These are phyloP conservation scores for Sweltsa coloradensis DNA, from an alignment of 1,140 invertebrate species.

Conservation along the genomic window DNA sequence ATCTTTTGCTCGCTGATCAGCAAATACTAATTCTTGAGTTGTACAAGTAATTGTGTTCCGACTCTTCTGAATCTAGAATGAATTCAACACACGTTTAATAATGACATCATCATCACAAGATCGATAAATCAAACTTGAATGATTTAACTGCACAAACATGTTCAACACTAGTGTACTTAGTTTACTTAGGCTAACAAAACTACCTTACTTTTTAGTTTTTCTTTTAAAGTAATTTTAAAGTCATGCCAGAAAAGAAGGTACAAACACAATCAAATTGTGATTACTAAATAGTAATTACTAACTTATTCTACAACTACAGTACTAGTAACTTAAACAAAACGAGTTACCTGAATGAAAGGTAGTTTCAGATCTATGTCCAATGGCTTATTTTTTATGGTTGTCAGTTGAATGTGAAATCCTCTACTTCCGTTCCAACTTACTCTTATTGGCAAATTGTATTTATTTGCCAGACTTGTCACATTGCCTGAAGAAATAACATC, in stretches of 20 bases:
- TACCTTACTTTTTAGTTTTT: no score
- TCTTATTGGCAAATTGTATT: constrained; percentile 49
- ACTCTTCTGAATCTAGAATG: constrained; percentile 44
- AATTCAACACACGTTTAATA: constrained; percentile 13
- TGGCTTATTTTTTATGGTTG: constrained; percentile 29
- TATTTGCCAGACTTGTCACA: constrained; percentile 46
- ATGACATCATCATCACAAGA: constrained; percentile 1
- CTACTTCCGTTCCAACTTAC: constrained; percentile 49
- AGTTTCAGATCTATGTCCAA: constrained; percentile 45
- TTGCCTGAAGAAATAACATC: no score
- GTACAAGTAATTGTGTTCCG: constrained; percentile 57
- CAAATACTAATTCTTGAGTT: constrained; percentile 56
- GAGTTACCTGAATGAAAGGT: constrained; percentile 49
- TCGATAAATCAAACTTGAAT: no score
- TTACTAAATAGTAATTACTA: no score
- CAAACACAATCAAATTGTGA: no score
- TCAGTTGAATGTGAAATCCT: constrained; percentile 65
- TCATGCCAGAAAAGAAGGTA: no score
- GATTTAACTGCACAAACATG: no score
- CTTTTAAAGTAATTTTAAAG: no score
- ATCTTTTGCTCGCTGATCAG: constrained; percentile 55
- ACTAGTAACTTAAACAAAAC: constrained; percentile 7
- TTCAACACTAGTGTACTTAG: no score
- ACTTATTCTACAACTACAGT: constrained; percentile 8
- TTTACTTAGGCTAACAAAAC: no score